A percentile compares a stretch with the other conserved stretches of the same genome.
phyloP scores from a whole-genome alignment of 2,797 vertebrate genomes.

The Sebastiscus tertius region DNA sequence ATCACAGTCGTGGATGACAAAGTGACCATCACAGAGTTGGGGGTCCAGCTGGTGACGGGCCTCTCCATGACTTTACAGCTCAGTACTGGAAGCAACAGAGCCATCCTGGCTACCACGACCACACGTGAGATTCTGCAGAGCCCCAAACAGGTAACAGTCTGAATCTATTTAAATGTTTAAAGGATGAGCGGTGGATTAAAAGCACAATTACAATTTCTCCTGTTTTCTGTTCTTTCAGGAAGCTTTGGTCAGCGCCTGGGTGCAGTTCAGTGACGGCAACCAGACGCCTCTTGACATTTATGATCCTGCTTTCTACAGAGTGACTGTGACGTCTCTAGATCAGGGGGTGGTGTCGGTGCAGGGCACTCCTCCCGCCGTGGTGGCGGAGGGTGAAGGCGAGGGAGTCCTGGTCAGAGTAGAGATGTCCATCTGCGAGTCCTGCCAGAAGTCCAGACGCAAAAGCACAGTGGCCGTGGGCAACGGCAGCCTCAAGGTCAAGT shows the following conservation, averaged over 20 bases:
- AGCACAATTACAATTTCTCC: background rate
- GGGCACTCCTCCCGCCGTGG: constrained; percentile 81
- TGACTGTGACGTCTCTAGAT: constrained; percentile 88
- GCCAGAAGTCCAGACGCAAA: constrained; percentile 93
- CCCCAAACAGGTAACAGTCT: constrained; percentile 86
- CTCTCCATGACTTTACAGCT: constrained; percentile 90
- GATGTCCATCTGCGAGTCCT: constrained; percentile 90
- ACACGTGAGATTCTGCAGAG: constrained; percentile 88
- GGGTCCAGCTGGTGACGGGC: constrained; percentile 90
- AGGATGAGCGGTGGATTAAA: background rate
- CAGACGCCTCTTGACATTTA: constrained; percentile 92
- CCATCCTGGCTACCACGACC: constrained; percentile 87
- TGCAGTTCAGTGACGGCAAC: constrained; percentile 94
- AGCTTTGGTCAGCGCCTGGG: constrained; percentile 91
- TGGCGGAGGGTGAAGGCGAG: constrained; percentile 89
- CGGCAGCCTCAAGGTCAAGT: constrained; percentile 88
- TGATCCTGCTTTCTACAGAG: constrained; percentile 85
- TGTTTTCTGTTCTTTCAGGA: constrained; percentile 79
- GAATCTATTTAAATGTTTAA: background rate
- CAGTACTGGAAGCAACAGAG: constrained; percentile 90
- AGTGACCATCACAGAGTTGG: constrained; percentile 91
- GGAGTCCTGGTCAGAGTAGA: constrained; percentile 88
- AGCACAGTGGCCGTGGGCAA: constrained; percentile 89
- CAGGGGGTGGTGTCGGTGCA: constrained; percentile 89
- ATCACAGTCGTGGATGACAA: constrained; percentile 92